Base-by-base conservation (phyloP, 2,113 vertebrate species). In the Takifugu bimaculatus region DNA sequence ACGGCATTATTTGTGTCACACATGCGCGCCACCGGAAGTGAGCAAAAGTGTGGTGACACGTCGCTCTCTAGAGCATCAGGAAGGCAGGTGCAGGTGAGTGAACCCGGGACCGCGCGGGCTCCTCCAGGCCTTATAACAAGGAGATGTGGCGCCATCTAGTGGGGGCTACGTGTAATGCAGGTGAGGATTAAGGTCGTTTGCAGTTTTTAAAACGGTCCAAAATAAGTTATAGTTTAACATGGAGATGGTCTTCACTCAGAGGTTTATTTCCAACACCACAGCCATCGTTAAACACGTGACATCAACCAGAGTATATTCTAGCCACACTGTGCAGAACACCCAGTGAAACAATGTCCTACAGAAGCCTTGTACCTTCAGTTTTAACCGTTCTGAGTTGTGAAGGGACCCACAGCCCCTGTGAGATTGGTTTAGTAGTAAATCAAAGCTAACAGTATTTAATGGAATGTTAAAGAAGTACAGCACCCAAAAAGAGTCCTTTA, bases 251-350 rank as follows among this genome's bases (percentile, higher is more conserved):
- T 39, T 9, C 35, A 11, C 9, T 39, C 35, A 39, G 11, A 4
- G n/a, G 20, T 6, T 50, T n/a, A 59, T 47, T 58, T n/a, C 39
- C n/a, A 25, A 27, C 15, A 25, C 54, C 3, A 50, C 6, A 32
- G 47, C n/a, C n/a, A 6, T 25, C 6, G 4, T 70, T 1, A 67
- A 80, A 70, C 2, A 56, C 9, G 51, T 26, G 58, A 70, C 75
- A 71, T 62, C n/a, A 45, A 53, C 5, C 72, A 52, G 65, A 72
- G 28, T 83, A 73, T 78, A 80, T 80, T 80, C 77, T 0, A 77
- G 58, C 35, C 67, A 77, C 54, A 65, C 65, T 71, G 75, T 75
- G 71, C 74, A 67, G 29, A 68, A 56, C 44, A 53, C 5, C 13
- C 62, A 56, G 44, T 15, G 4, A 4, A 44, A 35, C 10, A 13